Base-by-base conservation (phyloP, 2,797 vertebrate genomes). In the Hozukius guyotensis region DNA sequence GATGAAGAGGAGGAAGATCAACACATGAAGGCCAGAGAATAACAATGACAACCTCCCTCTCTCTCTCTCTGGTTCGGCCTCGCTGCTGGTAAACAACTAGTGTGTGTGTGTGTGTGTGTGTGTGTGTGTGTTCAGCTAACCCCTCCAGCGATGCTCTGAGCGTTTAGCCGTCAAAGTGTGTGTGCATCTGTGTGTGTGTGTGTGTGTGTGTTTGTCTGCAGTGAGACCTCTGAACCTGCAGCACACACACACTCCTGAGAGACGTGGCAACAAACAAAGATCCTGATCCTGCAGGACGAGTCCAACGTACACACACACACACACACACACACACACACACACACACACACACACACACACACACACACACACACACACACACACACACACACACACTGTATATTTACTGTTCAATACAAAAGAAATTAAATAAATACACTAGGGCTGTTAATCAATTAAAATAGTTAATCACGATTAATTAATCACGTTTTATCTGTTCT, bases 141-240 rank as follows among this genome's bases (percentile, higher is more conserved):
- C 62, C 79, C 73, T 81, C 29, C 38, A 81, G 79, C 79, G 1
- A 59, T 29, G 82, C 82, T 63, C 53, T 72, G 25, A 53, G 79
- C 56, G 1, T 46, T 66, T 55, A 66, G 24, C 22, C 14, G 1
- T 49, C 11, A 32, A 61, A 32, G 72, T 64, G 49, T 62, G 53
- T 67, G 27, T 64, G 34, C 34, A 8, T 59, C 49, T 69, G 59
- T 55, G 62, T 67, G 62, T 72, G 42, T 72, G 65, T 63, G 64
- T 56, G 64, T 63, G 56, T 52, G 73, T 61, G 38, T 46, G 59
- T 60, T 25, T 49, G 59, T 73, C 6, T 62, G 14, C 27, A 62
- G 27, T 1, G 8, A 72, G 27, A 72, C 27, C 55, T 11, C 71
- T 73, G 38, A 62, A 72, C 38, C 20, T 27, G 12, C 52, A 42